These are phyloP conservation scores for Drosophila infuscata DNA, from an alignment of 2,888 invertebrate genomes.

Conservation along the genomic window DNA sequence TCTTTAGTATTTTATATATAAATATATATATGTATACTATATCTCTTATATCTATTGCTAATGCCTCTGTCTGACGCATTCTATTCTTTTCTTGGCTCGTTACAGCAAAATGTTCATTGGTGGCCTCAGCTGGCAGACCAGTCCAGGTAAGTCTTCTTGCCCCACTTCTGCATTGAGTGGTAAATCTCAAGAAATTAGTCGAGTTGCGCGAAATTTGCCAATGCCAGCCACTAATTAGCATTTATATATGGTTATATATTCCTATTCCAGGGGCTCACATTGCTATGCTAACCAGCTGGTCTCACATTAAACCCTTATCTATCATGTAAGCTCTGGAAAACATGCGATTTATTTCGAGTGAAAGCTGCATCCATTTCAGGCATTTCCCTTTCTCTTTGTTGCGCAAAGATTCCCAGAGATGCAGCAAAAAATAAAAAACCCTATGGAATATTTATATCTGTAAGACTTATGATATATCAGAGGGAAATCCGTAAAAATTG, in stretches of 20 bases:
- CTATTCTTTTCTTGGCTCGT: slow-evolving; percentile 76
- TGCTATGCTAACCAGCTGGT: slow-evolving; percentile 49
- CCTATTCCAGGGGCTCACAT: slow-evolving; percentile 26
- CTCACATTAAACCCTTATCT: slow-evolving; percentile 17
- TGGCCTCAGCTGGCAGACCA: slow-evolving; percentile 99
- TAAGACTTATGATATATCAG: background rate
- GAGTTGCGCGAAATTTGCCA: slow-evolving; percentile 42
- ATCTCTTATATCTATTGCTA: slow-evolving; percentile 29
- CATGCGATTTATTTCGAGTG: slow-evolving; percentile 13
- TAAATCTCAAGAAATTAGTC: slow-evolving; percentile 54
- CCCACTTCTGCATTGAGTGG: slow-evolving; percentile 12
- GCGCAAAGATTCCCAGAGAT: background rate
- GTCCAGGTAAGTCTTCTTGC: slow-evolving; percentile 93
- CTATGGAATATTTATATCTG: background rate
- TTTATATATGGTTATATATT: slow-evolving; percentile 30
- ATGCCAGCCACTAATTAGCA: slow-evolving; percentile 52
- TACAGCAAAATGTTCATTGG: slow-evolving; percentile 99
- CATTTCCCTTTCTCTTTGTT: slow-evolving; percentile 2
- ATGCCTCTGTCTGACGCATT: slow-evolving; percentile 48
- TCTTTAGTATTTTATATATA: slow-evolving; percentile 7
- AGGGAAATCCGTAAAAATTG: background rate
- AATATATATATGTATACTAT: slow-evolving; percentile 5
- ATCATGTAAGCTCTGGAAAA: background rate
- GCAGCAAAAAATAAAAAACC: background rate
- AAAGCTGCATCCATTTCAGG: slow-evolving; percentile 18